phyloP scores from a whole-genome alignment of 2,113 vertebrate genomes.

The Herpailurus yagouaroundi region DNA sequence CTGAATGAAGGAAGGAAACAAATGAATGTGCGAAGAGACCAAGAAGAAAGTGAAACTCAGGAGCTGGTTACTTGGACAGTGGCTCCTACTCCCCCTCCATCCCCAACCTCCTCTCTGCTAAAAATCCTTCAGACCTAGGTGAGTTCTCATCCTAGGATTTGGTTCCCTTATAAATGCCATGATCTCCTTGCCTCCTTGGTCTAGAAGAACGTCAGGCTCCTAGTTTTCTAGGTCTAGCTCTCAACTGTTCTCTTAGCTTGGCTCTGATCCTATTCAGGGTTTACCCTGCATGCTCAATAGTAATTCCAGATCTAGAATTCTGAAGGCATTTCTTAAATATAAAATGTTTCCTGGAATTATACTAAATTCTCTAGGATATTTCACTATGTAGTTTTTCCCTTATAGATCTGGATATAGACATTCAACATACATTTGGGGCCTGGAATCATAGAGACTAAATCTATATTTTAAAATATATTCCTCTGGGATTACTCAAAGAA shows the following conservation, averaged over 20 bases:
- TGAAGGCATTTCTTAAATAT: constrained; percentile 9
- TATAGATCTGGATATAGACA: not conserved
- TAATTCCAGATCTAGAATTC: not conserved
- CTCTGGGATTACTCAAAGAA: constrained; percentile 22
- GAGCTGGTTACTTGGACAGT: too few species aligned
- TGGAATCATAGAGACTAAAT: not conserved
- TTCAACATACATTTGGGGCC: not conserved
- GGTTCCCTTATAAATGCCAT: not conserved
- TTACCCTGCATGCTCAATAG: not conserved
- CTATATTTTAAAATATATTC: constrained; percentile 43
- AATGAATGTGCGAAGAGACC: not conserved
- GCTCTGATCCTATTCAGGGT: not conserved
- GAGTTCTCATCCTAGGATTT: not conserved
- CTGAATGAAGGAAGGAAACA: not conserved
- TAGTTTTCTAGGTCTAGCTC: not conserved
- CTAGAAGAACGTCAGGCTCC: not conserved
- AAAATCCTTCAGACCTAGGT: not conserved
- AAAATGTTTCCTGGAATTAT: not conserved
- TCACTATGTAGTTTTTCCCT: not conserved
- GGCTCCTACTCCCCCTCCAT: not conserved
- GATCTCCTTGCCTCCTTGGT: not conserved
- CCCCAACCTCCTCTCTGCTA: not conserved
- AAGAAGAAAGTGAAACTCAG: not conserved
- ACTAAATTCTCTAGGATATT: not conserved
- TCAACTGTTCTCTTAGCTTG: not conserved